phyloP scores from a whole-genome alignment of 1,140 invertebrate genomes.

The Aphidius gifuensis region DNA sequence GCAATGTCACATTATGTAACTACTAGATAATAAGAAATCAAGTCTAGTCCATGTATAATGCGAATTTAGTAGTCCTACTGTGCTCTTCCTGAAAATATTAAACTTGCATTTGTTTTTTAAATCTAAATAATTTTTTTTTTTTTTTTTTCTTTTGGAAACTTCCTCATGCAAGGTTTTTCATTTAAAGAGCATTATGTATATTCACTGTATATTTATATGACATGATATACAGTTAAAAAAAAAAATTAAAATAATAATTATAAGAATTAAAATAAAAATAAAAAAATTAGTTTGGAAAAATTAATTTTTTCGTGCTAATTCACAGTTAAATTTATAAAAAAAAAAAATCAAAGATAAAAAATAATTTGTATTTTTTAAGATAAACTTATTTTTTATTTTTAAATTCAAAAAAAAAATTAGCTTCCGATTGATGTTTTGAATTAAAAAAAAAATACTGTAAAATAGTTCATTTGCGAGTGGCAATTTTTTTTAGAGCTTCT shows the following conservation, averaged over 20 bases:
- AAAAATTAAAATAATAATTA: slow-evolving; percentile 7
- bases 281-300: no score
- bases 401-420: no score
- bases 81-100: slow-evolving; percentile 52
- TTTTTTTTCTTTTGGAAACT: slow-evolving; percentile 4
- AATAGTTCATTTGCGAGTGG: no score
- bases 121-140: background rate
- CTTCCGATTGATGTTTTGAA: no score
- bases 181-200: slow-evolving; percentile 51
- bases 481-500: no score
- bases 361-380: no score
- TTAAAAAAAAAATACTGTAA: no score
- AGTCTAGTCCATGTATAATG: slow-evolving; percentile 56
- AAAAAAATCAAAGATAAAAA: no score
- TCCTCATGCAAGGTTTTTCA: slow-evolving; percentile 39
- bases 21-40: slow-evolving; percentile 53
- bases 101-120: slow-evolving; percentile 35
- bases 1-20: slow-evolving; percentile 45
- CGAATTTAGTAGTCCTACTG: slow-evolving; percentile 47
- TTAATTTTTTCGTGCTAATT: no score
- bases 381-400: no score
- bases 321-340: no score
- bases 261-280: no score
- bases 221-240: slow-evolving; percentile 29
- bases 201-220: slow-evolving; percentile 38